A percentile compares a stretch with the other conserved stretches of the same genome.
Conservation (phyloP, 2,797 vertebrate genomes). For the Alfaro cultratus region DNA sequence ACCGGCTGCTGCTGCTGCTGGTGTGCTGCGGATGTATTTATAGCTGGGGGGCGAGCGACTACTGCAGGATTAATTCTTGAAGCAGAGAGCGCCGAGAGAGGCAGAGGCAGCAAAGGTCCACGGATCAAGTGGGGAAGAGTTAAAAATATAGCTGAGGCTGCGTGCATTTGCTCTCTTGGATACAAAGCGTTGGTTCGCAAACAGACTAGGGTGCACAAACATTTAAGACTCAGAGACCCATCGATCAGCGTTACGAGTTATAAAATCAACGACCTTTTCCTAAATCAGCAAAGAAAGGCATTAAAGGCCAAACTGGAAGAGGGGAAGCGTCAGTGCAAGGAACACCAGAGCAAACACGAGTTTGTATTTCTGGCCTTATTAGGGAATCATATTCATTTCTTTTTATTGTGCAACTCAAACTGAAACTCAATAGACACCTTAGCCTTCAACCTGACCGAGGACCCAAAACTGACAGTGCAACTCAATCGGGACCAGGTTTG, state of each 20-base stretch:
- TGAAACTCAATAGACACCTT: neutral
- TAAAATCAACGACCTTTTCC: conserved; percentile 77
- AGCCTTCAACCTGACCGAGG: neutral
- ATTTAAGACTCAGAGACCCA: conserved; percentile 23
- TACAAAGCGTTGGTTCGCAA: conserved; percentile 12
- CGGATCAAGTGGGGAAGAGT: conserved; percentile 45
- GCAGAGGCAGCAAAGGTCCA: conserved; percentile 33
- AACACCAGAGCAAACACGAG: conserved; percentile 9
- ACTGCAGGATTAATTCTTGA: conserved; percentile 54
- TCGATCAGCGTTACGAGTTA: conserved; percentile 67
- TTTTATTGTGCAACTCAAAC: neutral
- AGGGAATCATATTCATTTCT: neutral
- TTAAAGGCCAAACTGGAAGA: conserved; percentile 59
- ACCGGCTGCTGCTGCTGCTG: conserved; percentile 21
- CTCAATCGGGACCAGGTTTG: neutral
- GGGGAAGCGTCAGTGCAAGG: conserved; percentile 9
- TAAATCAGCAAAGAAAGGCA: conserved; percentile 64
- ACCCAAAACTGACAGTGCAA: neutral
- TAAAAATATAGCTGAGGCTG: conserved; percentile 41
- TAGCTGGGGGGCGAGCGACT: conserved; percentile 53
- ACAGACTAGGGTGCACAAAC: conserved; percentile 17
- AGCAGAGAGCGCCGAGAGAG: conserved; percentile 33
- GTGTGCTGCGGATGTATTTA: conserved; percentile 57
- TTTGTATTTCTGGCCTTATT: neutral
- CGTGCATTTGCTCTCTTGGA: conserved; percentile 35